Percentiles rank a stretch among this genome's conserved stretches.
Evolutionary conservation across 2,888 invertebrate species (phyloP).

Genomic region (Drosophila austrosaltans): DNA sequence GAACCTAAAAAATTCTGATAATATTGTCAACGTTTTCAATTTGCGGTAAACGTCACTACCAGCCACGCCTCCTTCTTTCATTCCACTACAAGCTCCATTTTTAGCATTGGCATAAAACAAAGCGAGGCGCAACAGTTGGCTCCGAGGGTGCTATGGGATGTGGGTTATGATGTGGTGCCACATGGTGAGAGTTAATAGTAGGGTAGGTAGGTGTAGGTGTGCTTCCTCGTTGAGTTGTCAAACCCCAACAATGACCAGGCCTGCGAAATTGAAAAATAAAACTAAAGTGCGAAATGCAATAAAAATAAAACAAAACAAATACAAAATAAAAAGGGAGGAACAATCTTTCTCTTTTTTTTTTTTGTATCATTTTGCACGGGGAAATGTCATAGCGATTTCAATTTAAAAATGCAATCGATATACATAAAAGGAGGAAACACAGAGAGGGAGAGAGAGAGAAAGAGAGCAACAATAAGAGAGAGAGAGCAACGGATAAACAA

Average conservation of each 20-base stretch:
- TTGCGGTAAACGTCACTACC: slow-evolving; percentile 67
- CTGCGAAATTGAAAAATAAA: slow-evolving; percentile 60
- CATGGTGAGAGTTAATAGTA: not conserved
- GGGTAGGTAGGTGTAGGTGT: slow-evolving; percentile 13
- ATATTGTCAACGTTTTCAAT: slow-evolving; percentile 81
- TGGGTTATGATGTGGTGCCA: not conserved
- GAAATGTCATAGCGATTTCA: slow-evolving; percentile 55
- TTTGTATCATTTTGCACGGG: slow-evolving; percentile 38
- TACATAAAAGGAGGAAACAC: slow-evolving; percentile 22
- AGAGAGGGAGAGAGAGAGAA: not conserved
- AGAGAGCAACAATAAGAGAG: not conserved
- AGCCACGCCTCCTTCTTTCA: slow-evolving; percentile 32
- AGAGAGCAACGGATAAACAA: not conserved
- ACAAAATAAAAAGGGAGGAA: slow-evolving; percentile 39
- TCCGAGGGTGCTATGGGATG: slow-evolving; percentile 5
- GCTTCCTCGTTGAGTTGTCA: slow-evolving; percentile 45
- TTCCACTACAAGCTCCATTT: slow-evolving; percentile 27
- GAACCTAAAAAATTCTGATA: slow-evolving; percentile 82
- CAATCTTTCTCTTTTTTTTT: slow-evolving; percentile 12
- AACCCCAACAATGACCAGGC: slow-evolving; percentile 25
- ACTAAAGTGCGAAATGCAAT: slow-evolving; percentile 48
- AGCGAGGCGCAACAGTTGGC: slow-evolving; percentile 70
- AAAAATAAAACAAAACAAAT: slow-evolving; percentile 43
- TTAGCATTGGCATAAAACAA: slow-evolving; percentile 46
- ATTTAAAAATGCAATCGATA: slow-evolving; percentile 62